Evolutionary conservation across 2,113 vertebrate genomes (phyloP), one percentile per base, ranked within the genome.

Genomic region (Macrotus californicus): DNA sequence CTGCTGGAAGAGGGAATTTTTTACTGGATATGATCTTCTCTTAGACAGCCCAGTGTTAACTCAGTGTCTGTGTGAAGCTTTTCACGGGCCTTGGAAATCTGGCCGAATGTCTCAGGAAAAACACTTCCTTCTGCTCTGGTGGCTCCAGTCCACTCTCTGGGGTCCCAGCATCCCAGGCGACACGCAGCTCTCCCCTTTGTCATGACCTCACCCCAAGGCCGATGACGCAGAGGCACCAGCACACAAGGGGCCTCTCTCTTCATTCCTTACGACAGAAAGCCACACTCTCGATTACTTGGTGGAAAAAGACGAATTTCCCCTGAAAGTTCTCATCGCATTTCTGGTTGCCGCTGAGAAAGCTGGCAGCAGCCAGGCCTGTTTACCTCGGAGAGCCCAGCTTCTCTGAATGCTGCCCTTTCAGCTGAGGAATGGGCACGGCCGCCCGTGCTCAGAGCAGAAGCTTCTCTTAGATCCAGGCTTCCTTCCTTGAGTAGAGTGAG

Each of bases 221-320:
- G 6, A 4, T 7, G 52, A 12, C 1, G 19, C 76, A 24, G 46
- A 3, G 59, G 72, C 15, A 56, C 5, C 2, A 14, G 52, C 36
- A 52, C 41, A 96, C 87, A 96, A 86, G 76, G 76, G 79, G 56
- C 64, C 61, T 94, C 90, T 96, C 84, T 96, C 88, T 96, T 83
- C 24, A 16, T 36, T 34, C 50, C 46, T 70, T 19, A 18, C 2
- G 31, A 50, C 36, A 3, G 5, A 21, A 59, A 67, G 12, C 43
- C 10, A 0, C 7, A 15, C 59, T 81, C 41, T 50, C 80, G 7
- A 46, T 94, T 69, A 90, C 86, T 92, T 85, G 41, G 61, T 95
- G 91, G 95, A 88, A 97, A 96, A 95, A 88, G 77, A 80, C 22
- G 43, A 46, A 83, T 91, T 91, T 93, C 77, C 87, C 79, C 92